phyloP scores from a whole-genome alignment of 2,797 vertebrate genomes.

The Hipposideros larvatus region DNA sequence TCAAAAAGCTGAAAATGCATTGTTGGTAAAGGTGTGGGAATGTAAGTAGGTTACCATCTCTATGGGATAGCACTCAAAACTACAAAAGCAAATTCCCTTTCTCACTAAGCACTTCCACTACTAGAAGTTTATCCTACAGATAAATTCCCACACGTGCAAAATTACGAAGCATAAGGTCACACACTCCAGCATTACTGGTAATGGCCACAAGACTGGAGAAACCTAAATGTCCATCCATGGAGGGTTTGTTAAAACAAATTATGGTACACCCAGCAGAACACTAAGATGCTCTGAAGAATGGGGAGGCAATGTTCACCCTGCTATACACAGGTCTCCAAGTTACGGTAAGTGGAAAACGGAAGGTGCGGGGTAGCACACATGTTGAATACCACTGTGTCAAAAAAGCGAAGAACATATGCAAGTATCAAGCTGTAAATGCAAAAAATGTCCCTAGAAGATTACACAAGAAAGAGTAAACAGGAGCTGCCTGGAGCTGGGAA shows the following conservation, averaged over 20 bases:
- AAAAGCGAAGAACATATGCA: not conserved
- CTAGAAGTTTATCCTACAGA: not conserved
- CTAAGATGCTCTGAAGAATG: not conserved
- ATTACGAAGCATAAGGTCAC: not conserved
- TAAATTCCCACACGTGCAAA: not conserved
- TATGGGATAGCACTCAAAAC: not conserved
- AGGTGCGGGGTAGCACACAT: not conserved
- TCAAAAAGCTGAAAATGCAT: not conserved
- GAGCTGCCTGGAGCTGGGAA: no score
- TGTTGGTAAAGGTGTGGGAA: not conserved
- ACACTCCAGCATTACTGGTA: not conserved
- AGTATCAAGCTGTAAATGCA: not conserved
- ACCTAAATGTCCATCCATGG: not conserved
- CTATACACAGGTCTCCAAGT: not conserved
- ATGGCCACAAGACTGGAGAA: not conserved
- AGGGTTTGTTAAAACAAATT: not conserved
- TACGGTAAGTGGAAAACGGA: not conserved
- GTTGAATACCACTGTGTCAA: not conserved
- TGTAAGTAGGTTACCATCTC: not conserved
- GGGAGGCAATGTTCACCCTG: not conserved
- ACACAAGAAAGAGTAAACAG: not conserved
- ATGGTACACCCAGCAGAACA: not conserved
- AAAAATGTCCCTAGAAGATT: not conserved
- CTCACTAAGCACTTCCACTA: not conserved
- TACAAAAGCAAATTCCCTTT: not conserved